Evolutionary conservation across 2,113 vertebrate genomes (phyloP).

Genomic region (Puntigrus tetrazona): DNA sequence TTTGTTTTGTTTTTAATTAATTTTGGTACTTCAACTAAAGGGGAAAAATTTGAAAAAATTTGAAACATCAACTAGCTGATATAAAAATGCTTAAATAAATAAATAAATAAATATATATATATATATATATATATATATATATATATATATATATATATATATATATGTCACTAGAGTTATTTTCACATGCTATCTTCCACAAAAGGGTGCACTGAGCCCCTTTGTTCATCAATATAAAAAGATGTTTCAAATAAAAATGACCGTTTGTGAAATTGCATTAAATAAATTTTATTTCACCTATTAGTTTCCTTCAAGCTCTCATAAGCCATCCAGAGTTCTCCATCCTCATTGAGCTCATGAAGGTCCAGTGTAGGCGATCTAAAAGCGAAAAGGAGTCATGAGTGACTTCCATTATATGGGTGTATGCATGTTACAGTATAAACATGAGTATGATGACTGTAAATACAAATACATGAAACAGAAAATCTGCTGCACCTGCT

Average conservation of each 20-base stretch:
- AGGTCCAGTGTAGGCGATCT: conserved; percentile 82
- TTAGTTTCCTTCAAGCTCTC: conserved; percentile 97
- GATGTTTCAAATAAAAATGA: not conserved
- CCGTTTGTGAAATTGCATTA: not conserved
- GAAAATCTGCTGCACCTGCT: conserved; percentile 39
- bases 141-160: too few species aligned
- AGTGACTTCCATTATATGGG: conserved; percentile 14
- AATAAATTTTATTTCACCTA: conserved; percentile 76
- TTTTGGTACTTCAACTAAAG: too few species aligned
- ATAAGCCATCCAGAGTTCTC: conserved; percentile 96
- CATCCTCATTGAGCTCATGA: conserved; percentile 92
- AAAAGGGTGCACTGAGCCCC: not conserved
- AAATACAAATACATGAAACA: not conserved
- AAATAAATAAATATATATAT: too few species aligned
- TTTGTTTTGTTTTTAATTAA: too few species aligned
- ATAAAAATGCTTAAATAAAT: too few species aligned
- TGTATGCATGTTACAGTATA: conserved; percentile 25
- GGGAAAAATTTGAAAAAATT: too few species aligned
- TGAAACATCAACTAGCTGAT: too few species aligned
- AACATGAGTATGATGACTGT: not conserved
- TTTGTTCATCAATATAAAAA: not conserved
- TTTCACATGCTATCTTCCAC: too few species aligned
- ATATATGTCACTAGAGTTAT: too few species aligned
- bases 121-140: too few species aligned
- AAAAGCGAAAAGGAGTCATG: conserved; percentile 64